Conservation (phyloP, 2,888 invertebrate genomes). For the Escarpia spicata region DNA sequence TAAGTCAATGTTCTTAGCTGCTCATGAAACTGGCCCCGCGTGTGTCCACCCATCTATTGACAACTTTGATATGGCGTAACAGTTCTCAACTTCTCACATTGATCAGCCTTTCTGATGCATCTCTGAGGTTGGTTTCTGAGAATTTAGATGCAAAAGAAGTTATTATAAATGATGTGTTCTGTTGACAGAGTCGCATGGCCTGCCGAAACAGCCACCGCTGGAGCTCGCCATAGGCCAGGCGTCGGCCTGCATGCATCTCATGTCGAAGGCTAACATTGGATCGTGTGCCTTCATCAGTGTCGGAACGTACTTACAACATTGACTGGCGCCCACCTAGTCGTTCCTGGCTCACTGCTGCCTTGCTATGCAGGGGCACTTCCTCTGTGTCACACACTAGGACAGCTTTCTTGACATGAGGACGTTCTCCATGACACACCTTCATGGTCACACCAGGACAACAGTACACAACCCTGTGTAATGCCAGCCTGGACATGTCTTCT, state of each 20-base stretch:
- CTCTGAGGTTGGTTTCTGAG: too few relatives aligned
- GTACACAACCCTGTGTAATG: neutral
- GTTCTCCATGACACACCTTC: neutral
- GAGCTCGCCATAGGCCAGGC: slow-evolving; percentile 93
- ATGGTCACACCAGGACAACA: neutral
- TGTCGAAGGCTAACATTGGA: slow-evolving; percentile 89
- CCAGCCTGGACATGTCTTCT: neutral
- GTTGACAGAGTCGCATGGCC: slow-evolving; percentile 85
- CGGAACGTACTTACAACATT: neutral
- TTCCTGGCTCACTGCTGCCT: neutral
- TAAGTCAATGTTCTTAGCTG: too few relatives aligned
- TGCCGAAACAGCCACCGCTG: slow-evolving; percentile 89
- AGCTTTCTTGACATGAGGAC: neutral
- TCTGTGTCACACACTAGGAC: neutral
- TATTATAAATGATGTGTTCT: neutral
- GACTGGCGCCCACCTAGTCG: neutral
- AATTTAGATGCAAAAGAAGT: too few relatives aligned
- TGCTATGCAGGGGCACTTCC: neutral
- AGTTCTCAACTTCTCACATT: too few relatives aligned
- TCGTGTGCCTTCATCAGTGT: slow-evolving; percentile 95
- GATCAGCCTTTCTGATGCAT: too few relatives aligned
- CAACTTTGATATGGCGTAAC: too few relatives aligned
- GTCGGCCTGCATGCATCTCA: slow-evolving; percentile 85
- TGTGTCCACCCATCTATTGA: too few relatives aligned
- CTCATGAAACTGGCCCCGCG: too few relatives aligned